Conservation (phyloP, 35 echinoderm and acorn worm genomes). For the Hemicentrotus pulcherrimus region DNA sequence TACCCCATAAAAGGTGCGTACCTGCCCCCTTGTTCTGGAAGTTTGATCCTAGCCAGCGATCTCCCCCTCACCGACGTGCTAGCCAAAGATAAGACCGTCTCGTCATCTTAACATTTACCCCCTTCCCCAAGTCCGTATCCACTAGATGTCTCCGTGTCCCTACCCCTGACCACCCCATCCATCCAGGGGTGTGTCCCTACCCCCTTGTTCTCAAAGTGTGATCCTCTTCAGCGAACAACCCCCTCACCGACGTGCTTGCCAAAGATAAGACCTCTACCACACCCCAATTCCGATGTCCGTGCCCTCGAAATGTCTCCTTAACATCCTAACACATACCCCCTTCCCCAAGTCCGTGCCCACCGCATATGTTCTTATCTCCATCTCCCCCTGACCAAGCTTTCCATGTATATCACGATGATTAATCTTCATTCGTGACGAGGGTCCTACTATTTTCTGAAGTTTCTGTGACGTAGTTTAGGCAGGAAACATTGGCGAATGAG, state of each 20-base stretch:
- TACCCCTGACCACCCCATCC: neutral
- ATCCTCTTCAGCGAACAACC: neutral
- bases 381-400: neutral
- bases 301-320: neutral
- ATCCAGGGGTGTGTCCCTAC: neutral
- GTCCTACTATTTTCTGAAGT: neutral
- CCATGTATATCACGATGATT: neutral
- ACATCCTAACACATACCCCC: no score
- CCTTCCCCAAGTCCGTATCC: neutral
- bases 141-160: neutral
- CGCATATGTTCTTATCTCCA: neutral
- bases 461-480: neutral
- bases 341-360: no score
- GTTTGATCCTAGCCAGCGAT: neutral
- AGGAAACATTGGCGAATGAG: neutral
- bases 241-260: neutral
- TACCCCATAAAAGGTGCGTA: neutral
- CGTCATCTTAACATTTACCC: neutral
- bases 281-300: neutral
- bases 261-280: neutral
- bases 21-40: neutral
- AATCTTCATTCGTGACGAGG: neutral
- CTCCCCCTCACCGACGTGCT: neutral
- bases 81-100: neutral
- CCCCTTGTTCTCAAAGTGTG: neutral